Evolutionary conservation across 2,888 invertebrate genomes (phyloP).

Genomic region (Synanthedon vespiformis): DNA sequence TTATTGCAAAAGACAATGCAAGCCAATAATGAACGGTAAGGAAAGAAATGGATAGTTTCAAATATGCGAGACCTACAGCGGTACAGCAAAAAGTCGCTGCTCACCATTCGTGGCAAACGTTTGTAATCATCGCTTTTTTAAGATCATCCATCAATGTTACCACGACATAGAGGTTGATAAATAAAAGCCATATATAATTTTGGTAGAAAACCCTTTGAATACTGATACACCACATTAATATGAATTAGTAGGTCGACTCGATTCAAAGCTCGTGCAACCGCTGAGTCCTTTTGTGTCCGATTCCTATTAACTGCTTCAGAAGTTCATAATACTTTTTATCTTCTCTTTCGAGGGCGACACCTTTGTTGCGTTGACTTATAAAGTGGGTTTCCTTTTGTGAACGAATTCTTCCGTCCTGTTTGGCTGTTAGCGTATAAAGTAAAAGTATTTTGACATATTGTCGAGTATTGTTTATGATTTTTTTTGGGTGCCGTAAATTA

Average conservation of each 20-base stretch:
- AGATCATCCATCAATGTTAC: background rate
- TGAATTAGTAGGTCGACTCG: slow-evolving; percentile 45
- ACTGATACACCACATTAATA: slow-evolving; percentile 39
- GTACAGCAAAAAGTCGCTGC: no score
- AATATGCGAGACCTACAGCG: no score
- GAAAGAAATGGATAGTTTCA: no score
- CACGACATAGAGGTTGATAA: background rate
- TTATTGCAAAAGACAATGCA: no score
- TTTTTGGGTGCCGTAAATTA: slow-evolving; percentile 48
- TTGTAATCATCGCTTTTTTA: no score
- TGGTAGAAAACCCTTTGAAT: slow-evolving; percentile 35
- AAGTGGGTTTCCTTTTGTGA: slow-evolving; percentile 38
- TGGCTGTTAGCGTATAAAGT: slow-evolving; percentile 46
- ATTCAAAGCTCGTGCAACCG: slow-evolving; percentile 38
- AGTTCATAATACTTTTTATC: slow-evolving; percentile 61
- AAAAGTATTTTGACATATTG: slow-evolving; percentile 65
- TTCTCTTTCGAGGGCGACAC: slow-evolving; percentile 25
- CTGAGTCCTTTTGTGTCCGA: slow-evolving; percentile 35
- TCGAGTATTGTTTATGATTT: slow-evolving; percentile 51
- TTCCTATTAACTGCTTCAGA: slow-evolving; percentile 65
- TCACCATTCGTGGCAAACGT: no score
- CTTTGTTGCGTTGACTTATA: slow-evolving; percentile 34
- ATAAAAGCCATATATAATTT: slow-evolving; percentile 14
- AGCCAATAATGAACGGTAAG: no score
- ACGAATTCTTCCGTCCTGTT: slow-evolving; percentile 25